phyloP scores from a whole-genome alignment of 2,797 vertebrate species.

The Rhabdophis nuchalis region DNA sequence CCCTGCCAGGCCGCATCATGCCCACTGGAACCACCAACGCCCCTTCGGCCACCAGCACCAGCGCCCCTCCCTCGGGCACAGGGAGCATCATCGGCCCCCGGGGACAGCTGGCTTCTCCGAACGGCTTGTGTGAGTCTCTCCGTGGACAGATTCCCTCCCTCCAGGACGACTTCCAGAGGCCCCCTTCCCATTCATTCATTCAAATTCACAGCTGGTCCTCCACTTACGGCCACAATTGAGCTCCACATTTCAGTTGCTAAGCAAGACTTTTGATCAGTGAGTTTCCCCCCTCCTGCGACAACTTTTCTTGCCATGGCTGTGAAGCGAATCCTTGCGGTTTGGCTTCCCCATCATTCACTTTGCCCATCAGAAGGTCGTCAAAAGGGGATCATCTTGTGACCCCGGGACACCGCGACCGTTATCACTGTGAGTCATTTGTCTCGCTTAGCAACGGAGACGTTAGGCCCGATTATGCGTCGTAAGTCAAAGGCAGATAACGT shows the following conservation, averaged over 20 bases:
- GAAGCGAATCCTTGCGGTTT: too few species aligned
- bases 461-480: neutral
- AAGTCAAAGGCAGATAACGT: neutral
- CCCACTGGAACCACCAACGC: slow-evolving; percentile 66
- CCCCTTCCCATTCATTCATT: too few species aligned
- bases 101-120: slow-evolving; percentile 85
- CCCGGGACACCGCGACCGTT: too few species aligned
- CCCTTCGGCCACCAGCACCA: slow-evolving; percentile 67
- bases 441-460: neutral
- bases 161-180: too few species aligned
- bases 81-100: slow-evolving; percentile 79
- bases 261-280: too few species aligned
- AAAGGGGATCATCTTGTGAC: too few species aligned
- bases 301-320: too few species aligned
- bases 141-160: too few species aligned
- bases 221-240: too few species aligned
- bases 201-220: neutral
- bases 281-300: too few species aligned
- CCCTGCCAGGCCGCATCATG: slow-evolving; percentile 82
- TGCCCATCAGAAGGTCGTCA: too few species aligned
- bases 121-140: slow-evolving; percentile 89
- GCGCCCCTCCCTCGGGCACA: slow-evolving; percentile 69
- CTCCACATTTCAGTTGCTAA: neutral
- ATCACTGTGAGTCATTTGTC: neutral
- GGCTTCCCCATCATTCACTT: too few species aligned